Evolutionary conservation across 2,797 vertebrate genomes (phyloP), one percentile per base, ranked within the genome.

Genomic region (Xiphorhynchus erythropygius): DNA sequence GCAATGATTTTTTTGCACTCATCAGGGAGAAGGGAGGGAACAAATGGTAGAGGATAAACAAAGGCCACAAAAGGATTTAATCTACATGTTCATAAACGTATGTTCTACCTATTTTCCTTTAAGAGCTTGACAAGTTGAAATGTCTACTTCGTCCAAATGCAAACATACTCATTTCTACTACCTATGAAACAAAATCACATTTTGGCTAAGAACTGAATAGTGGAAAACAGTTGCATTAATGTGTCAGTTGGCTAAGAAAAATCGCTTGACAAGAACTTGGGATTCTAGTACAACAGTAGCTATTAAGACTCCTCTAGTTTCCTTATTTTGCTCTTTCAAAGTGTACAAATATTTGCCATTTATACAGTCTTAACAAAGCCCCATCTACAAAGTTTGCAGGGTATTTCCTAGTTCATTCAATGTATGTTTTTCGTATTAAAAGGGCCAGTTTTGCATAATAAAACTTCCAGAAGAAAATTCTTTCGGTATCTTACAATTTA

Each of bases 21-120:
- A 70, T 41, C 2, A 0, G 57, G 85, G 59, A 94, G 63, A 91
- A 95, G 76, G 75, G 82, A 80, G 46, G 81, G 81, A 84, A 94
- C 78, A 81, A 70, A 86, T 1, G 41, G 84, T 81, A 82, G 35
- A 90, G 65, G 89, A 81, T 59, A 65, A 94, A 95, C 94, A 90
- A 97, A 97, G 94, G 94, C 96, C 94, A 96, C 75, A 49, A 90
- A 89, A 93, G 89, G 91, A 94, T 92, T 89, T 84, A 53, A 79
- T 84, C 89, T 94, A 94, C 91, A 63, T 75, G 91, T 73, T 86
- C 57, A 94, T 79, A 87, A 90, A 87, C 74, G 7, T 44, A 74
- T 32, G 83, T 81, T 94, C 90, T 90, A 95, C 62, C 89, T 93
- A 94, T 49, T 64, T n/a, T 83, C 86, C 65, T 93, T 92, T 64